A percentile compares a stretch with the other conserved stretches of the same genome.
Evolutionary conservation across 1,140 invertebrate species (phyloP).

Genomic region (Dermatophagoides farinae): DNA sequence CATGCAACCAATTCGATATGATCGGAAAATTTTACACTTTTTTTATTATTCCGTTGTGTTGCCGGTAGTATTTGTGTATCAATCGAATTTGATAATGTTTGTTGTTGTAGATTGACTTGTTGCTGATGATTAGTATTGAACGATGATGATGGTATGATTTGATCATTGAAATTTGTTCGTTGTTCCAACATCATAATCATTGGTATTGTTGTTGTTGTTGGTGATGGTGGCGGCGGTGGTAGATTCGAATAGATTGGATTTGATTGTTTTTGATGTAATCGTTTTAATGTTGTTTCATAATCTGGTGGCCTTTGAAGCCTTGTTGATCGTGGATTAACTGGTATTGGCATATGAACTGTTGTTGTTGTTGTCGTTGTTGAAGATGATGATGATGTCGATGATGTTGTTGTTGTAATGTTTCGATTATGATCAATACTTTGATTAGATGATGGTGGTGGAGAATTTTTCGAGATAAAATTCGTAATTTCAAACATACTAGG

Average conservation of each 20-base stretch:
- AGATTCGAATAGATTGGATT: background rate
- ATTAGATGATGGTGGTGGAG: background rate
- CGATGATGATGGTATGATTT: background rate
- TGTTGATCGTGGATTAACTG: background rate
- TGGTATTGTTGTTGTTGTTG: background rate
- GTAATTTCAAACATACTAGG: too few relatives aligned
- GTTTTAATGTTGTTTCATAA: constrained; percentile 22
- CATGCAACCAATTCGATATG: constrained; percentile 74
- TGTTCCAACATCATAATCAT: background rate
- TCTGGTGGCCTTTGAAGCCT: constrained; percentile 18
- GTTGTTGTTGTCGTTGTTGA: background rate
- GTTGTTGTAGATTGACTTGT: background rate
- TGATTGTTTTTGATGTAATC: constrained; percentile 13
- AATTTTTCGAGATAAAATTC: too few relatives aligned
- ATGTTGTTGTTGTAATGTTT: background rate
- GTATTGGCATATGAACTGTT: background rate
- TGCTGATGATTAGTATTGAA: background rate
- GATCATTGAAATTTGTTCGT: background rate
- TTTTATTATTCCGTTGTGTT: constrained; percentile 35
- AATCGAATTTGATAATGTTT: too few relatives aligned
- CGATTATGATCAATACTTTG: background rate
- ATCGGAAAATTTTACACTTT: constrained; percentile 79
- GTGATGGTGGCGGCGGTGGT: background rate
- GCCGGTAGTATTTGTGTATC: background rate
- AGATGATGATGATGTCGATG: background rate